Conservation (phyloP, 2,113 vertebrate genomes). For the Gyps fulvus region DNA sequence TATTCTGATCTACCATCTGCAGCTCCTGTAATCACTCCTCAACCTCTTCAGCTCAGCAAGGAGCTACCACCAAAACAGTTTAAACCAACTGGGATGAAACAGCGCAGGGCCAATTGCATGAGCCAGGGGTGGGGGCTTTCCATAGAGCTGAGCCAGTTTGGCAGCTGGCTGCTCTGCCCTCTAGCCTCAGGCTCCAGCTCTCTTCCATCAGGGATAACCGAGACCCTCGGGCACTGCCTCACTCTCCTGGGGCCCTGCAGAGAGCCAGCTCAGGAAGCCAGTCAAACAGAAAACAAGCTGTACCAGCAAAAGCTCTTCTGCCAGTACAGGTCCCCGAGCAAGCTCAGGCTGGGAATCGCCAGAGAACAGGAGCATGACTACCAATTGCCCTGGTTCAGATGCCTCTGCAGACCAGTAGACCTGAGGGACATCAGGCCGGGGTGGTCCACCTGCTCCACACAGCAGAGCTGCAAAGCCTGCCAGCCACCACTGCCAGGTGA, state of each 20-base stretch:
- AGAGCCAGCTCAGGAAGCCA: not conserved
- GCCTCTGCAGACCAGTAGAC: not conserved
- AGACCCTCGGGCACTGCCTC: not conserved
- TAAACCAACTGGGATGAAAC: not conserved
- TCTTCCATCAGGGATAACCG: not conserved
- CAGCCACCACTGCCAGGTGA: not conserved
- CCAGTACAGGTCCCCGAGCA: not conserved
- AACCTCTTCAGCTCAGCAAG: not conserved
- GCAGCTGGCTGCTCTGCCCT: not conserved
- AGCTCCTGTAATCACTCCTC: not conserved
- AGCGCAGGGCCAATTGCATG: rapidly evolving
- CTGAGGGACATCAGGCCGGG: not conserved
- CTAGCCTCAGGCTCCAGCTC: not conserved
- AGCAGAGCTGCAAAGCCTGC: not conserved
- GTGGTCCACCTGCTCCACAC: not conserved
- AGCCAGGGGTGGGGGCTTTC: not conserved
- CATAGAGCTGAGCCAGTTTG: not conserved
- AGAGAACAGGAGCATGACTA: not conserved
- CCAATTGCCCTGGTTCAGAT: not conserved
- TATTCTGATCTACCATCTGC: not conserved
- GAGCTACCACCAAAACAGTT: not conserved
- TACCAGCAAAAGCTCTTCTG: not conserved
- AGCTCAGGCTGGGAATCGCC: not conserved
- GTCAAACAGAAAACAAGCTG: not conserved
- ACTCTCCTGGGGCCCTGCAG: not conserved